Evolutionary conservation across 2,797 vertebrate genomes (phyloP).

Genomic region (Cyprinodon diabolis): DNA sequence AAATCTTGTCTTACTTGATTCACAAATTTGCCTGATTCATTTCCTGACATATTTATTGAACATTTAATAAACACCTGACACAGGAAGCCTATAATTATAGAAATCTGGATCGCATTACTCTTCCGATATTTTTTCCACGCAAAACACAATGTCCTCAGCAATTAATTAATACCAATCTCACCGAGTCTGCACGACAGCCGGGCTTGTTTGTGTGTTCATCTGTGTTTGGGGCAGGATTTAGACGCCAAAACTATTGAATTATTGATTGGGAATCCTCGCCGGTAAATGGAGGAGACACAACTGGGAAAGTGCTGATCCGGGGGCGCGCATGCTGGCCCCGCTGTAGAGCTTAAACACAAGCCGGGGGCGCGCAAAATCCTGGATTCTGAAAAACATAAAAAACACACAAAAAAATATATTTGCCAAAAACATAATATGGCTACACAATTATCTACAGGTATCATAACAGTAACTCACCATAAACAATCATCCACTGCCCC

Average conservation of each 20-base stretch:
- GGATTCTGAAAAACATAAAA: not conserved
- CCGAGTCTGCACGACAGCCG: constrained; percentile 66
- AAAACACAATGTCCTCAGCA: constrained; percentile 76
- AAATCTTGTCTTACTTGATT: constrained; percentile 57
- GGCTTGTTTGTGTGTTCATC: constrained; percentile 73
- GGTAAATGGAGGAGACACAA: constrained; percentile 79
- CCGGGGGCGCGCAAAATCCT: constrained; percentile 44
- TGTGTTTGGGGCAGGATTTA: constrained; percentile 74
- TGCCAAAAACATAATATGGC: too few relatives aligned
- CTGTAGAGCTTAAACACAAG: constrained; percentile 24
- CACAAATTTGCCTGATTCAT: constrained; percentile 63
- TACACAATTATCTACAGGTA: not conserved
- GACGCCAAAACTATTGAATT: constrained; percentile 86
- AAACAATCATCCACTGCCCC: not conserved
- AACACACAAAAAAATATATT: too few relatives aligned
- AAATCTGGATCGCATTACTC: constrained; percentile 67
- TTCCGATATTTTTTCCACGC: constrained; percentile 76
- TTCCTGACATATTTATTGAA: constrained; percentile 77
- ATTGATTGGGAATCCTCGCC: constrained; percentile 79
- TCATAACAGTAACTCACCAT: not conserved
- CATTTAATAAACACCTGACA: constrained; percentile 79
- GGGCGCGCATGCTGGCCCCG: constrained; percentile 54
- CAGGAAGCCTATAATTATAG: constrained; percentile 65
- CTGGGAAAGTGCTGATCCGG: constrained; percentile 72
- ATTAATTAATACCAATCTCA: constrained; percentile 83